Percentiles rank a stretch among this genome's conserved stretches.
Evolutionary conservation across 2,888 invertebrate species (phyloP).

Genomic region (Apeira syringaria): DNA sequence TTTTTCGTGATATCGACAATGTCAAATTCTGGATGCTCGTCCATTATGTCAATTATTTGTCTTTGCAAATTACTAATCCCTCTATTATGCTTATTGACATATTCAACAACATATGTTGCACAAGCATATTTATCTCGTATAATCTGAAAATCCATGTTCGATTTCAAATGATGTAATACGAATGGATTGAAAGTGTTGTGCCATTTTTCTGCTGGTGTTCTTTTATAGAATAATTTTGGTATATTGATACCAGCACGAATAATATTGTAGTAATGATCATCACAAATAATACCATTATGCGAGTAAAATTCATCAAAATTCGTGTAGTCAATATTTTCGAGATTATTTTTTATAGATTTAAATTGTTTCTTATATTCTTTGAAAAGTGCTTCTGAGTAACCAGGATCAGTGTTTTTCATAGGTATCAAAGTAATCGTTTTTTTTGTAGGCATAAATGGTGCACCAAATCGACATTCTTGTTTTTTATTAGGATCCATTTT

Average conservation of each 20-base stretch:
- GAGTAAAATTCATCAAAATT: conserved; percentile 40
- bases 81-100: conserved; percentile 53
- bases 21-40: conserved; percentile 40
- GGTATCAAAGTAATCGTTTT: conserved; percentile 36
- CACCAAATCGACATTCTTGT: conserved; percentile 42
- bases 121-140: conserved; percentile 59
- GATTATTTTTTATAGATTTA: conserved; percentile 32
- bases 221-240: conserved; percentile 48
- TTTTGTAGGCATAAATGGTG: conserved; percentile 42
- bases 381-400: conserved; percentile 27
- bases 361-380: conserved; percentile 33
- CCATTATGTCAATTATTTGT: conserved; percentile 32
- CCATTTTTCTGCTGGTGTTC: conserved; percentile 50
- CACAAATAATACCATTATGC: conserved; percentile 37
- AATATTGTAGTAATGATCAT: conserved; percentile 39
- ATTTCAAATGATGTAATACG: conserved; percentile 40
- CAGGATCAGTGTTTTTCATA: conserved; percentile 37
- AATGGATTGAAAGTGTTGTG: conserved; percentile 58
- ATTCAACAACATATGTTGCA: conserved; percentile 57
- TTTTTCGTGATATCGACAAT: conserved; percentile 34
- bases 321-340: conserved; percentile 39
- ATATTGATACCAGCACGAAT: conserved; percentile 43
- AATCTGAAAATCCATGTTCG: conserved; percentile 55
- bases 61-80: conserved; percentile 48
- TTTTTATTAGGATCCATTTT: conserved; percentile 32